Percentiles rank a stretch among this genome's conserved stretches.
phyloP scores from a whole-genome alignment of 2,113 vertebrate species.

The Mirounga angustirostris region DNA sequence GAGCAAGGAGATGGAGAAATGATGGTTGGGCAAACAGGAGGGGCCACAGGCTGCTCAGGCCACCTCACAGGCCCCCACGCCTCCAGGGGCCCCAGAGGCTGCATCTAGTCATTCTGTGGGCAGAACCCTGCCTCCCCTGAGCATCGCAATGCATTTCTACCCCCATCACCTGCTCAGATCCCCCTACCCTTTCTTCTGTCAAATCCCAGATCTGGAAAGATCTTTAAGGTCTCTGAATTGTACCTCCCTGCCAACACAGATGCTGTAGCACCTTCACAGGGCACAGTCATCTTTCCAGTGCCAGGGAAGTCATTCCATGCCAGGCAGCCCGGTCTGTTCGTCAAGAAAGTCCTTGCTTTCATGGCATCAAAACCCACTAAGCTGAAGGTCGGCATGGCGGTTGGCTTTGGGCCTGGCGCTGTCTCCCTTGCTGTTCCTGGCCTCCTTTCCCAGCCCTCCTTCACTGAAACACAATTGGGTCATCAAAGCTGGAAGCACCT shows the following conservation, averaged over 20 bases:
- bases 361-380: background rate
- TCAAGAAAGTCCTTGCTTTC: background rate
- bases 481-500: background rate
- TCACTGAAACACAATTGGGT: background rate
- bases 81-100: background rate
- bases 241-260: background rate
- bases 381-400: background rate
- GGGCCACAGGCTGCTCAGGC: no score
- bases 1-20: background rate
- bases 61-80: background rate
- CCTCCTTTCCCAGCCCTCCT: background rate
- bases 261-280: background rate
- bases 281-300: background rate
- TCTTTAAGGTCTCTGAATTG: background rate
- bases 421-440: background rate
- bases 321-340: background rate
- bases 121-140: background rate
- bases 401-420: background rate
- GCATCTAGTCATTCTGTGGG: background rate
- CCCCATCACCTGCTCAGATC: background rate
- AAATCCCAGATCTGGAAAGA: background rate
- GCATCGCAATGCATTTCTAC: background rate
- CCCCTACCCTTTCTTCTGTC: background rate
- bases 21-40: background rate
- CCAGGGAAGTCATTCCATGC: background rate